A percentile compares a stretch with the other conserved stretches of the same genome.
phyloP scores from a whole-genome alignment of 2,888 invertebrate species.

The Ophioninae sp. region DNA sequence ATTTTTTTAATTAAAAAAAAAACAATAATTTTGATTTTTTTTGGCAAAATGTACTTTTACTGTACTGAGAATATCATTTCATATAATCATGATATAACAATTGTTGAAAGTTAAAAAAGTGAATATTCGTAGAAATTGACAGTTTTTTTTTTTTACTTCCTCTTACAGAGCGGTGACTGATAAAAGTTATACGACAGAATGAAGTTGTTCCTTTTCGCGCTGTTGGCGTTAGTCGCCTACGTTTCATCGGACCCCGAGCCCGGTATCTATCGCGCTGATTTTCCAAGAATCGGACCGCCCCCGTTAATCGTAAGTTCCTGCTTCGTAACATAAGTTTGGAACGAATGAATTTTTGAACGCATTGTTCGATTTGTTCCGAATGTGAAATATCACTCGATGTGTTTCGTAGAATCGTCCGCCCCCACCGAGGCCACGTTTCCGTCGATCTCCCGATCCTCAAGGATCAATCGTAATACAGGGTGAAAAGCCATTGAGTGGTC shows the following conservation, averaged over 20 bases:
- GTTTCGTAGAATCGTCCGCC: constrained; percentile 10
- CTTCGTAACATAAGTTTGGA: no score
- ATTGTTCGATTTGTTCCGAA: no score
- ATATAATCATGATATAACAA: no score
- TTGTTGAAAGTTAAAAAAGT: no score
- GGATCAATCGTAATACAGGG: constrained; percentile 58
- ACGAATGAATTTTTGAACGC: no score
- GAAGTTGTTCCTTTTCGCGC: neutral
- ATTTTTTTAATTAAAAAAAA: no score
- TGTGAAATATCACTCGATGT: neutral
- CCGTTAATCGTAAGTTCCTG: constrained; percentile 8
- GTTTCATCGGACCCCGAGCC: constrained; percentile 7
- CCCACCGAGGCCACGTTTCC: constrained; percentile 39
- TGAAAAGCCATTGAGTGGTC: constrained; percentile 63
- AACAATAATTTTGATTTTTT: no score
- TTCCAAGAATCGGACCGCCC: neutral
- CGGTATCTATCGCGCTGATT: neutral
- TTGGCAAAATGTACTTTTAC: no score
- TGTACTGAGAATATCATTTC: no score
- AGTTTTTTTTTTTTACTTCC: neutral
- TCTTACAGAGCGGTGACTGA: neutral
- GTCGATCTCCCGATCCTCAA: constrained; percentile 55
- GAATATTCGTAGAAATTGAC: no score
- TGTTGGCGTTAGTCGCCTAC: constrained; percentile 1
- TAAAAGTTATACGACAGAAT: neutral